phyloP scores from a whole-genome alignment of 2,797 vertebrate genomes.

The Paramormyrops hopkinsi region DNA sequence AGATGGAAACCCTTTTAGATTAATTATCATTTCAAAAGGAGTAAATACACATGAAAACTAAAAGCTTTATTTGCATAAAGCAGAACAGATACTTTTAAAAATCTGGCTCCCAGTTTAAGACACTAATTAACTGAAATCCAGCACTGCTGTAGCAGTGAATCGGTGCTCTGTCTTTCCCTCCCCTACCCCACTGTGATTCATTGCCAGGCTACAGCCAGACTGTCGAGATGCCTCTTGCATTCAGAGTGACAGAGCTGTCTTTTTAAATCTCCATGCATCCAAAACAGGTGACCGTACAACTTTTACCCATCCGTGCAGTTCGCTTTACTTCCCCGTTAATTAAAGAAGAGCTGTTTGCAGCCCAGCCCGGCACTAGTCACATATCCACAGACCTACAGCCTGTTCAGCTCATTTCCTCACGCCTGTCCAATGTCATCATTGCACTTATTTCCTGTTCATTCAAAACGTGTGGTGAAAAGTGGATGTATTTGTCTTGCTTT shows the following conservation, averaged over 20 bases:
- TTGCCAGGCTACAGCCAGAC: neutral
- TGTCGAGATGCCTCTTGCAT: neutral
- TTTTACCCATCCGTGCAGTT: neutral
- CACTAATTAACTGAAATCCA: neutral
- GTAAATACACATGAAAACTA: neutral
- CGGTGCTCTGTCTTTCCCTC: neutral
- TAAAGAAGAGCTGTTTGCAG: neutral
- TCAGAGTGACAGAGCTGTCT: neutral
- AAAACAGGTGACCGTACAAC: neutral
- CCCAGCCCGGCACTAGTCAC: neutral
- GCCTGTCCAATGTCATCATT: constrained; percentile 14
- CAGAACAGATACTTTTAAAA: neutral
- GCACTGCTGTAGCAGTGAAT: neutral
- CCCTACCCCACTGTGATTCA: neutral
- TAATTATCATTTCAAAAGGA: neutral
- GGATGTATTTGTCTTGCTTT: neutral
- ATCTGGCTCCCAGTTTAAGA: neutral
- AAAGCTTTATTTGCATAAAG: constrained; percentile 2
- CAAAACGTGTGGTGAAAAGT: neutral
- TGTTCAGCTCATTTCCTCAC: constrained; percentile 10
- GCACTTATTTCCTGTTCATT: constrained; percentile 16
- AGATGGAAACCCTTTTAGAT: neutral
- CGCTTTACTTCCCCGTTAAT: neutral
- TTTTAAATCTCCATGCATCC: neutral
- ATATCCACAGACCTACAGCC: neutral